Evolutionary conservation across 2,797 vertebrate species (phyloP), one percentile per base, ranked within the genome.

Genomic region (Micromesistius poutassou): DNA sequence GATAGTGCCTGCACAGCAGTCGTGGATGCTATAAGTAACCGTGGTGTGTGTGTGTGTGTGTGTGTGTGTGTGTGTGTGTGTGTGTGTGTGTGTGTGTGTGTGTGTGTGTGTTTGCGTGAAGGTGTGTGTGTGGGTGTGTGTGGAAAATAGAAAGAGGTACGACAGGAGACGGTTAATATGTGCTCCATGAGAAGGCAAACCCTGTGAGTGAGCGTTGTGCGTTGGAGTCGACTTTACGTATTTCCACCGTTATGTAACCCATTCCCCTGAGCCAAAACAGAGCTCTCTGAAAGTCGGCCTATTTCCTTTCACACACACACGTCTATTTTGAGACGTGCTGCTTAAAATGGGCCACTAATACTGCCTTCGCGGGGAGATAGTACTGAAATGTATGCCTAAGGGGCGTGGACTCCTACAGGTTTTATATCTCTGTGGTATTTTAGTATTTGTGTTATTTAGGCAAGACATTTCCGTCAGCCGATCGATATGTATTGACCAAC

Each of bases 201-300:
- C 46, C 46, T 22, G 19, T 19, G 2, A 50, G 16, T 9, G 16
- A 50, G 46, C 16, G 46, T 50, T 19, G 13, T 16, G 46, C 46
- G 13, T 16, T 19, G 46, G 46, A 50, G 46, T 50, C 16, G 46
- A 78, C 77, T 75, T 79, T 76, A 79, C 83, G 82, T 79, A 83
- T 88, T 89, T 89, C 72, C 77, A 76, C 78, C 25, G 81, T 92
- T 91, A 87, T 88, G 84, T 84, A 90, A 91, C 83, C 77, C 78
- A 74, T 74, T 76, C 75, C 78, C 81, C 76, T 72, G 82, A 82
- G 86, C 85, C 87, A 84, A 87, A 89, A 90, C 83, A 83, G 82
- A 89, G 88, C 85, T 80, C 86, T 85, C 87, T 85, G 80, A 87
- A 87, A 88, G 87, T 77, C 75, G 46, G 16, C 13, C 46, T 19